Conservation (phyloP, 2,888 invertebrate genomes). For the Fissipunctia ypsillon region DNA sequence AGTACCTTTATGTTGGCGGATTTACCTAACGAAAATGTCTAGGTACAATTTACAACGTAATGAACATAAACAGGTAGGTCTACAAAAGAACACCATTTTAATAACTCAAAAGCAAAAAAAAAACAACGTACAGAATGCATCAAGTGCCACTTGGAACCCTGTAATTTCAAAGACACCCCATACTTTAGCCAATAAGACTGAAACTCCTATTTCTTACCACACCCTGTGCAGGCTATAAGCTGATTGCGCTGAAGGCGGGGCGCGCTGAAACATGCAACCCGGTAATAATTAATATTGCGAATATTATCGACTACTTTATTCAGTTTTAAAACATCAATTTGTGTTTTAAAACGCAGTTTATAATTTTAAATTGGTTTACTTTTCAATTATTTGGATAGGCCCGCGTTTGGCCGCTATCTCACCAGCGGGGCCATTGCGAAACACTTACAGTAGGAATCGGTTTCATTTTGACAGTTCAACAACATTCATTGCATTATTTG, state of each 20-base stretch:
- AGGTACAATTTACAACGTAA: neutral
- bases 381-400: neutral
- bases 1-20: neutral
- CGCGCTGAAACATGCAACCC: conserved; percentile 65
- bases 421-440: no score
- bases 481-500: no score
- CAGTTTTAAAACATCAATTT: conserved; percentile 26
- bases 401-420: no score
- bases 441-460: no score
- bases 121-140: conserved; percentile 15
- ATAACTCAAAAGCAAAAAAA: conserved; percentile 24
- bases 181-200: conserved; percentile 40
- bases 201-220: conserved; percentile 35
- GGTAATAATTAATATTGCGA: conserved; percentile 57
- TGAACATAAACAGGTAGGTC: neutral
- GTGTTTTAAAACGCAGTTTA: conserved; percentile 8
- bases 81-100: conserved; percentile 22
- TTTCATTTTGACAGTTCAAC: no score
- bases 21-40: neutral
- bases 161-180: conserved; percentile 38
- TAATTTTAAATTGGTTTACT: neutral
- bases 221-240: conserved; percentile 44
- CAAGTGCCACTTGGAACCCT: conserved; percentile 30
- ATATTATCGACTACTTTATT: conserved; percentile 55
- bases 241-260: conserved; percentile 62